Conservation (phyloP, 2,797 vertebrate genomes). For the Eulemur mongoz region DNA sequence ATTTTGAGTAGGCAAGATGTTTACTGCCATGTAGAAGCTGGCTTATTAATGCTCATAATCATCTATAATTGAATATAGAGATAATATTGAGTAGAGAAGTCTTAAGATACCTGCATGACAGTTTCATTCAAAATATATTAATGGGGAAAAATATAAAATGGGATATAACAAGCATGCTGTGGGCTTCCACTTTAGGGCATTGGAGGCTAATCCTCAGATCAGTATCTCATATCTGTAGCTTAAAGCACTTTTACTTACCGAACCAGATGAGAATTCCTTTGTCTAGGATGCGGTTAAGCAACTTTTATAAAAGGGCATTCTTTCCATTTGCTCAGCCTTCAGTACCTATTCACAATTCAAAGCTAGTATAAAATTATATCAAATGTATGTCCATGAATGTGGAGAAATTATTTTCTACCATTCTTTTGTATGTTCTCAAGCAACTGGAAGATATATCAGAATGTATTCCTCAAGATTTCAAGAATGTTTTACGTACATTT, state of each 20-base stretch:
- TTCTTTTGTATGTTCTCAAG: conserved; percentile 26
- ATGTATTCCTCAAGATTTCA: not conserved
- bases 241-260: conserved; percentile 34
- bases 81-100: not conserved
- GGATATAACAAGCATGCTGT: not conserved
- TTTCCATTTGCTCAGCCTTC: conserved; percentile 20
- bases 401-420: conserved; percentile 29
- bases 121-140: conserved; percentile 20
- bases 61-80: conserved; percentile 17
- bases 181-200: not conserved
- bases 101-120: conserved; percentile 1
- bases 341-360: conserved; percentile 3
- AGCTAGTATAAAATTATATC: conserved; percentile 15
- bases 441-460: conserved; percentile 4
- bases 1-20: conserved; percentile 14
- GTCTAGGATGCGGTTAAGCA: conserved; percentile 19
- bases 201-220: not conserved
- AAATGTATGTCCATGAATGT: not conserved
- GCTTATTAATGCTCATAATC: not conserved
- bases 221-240: not conserved
- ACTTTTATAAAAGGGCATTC: not conserved
- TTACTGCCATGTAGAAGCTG: not conserved
- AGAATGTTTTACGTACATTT: conserved; percentile 43
- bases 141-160: conserved; percentile 20
- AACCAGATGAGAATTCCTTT: conserved; percentile 40